These are phyloP conservation scores for Ennomos erosarius DNA, from an alignment of 2,888 invertebrate genomes.

Conservation along the genomic window DNA sequence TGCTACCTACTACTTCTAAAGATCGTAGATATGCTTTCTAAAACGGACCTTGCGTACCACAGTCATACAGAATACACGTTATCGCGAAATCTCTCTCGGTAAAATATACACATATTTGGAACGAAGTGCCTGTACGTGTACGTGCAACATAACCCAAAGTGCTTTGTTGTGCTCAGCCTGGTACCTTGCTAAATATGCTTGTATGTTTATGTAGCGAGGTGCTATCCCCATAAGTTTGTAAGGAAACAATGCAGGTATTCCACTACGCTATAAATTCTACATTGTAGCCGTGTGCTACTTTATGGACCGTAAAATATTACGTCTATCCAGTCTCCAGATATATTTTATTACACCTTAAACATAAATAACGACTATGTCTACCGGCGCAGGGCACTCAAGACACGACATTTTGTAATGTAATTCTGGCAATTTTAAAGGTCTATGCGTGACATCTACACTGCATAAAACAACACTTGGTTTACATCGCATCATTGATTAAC, in stretches of 20 bases:
- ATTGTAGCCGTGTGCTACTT: conserved; percentile 46
- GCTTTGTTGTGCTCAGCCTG: conserved; percentile 35
- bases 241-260: conserved; percentile 63
- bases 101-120: conserved; percentile 21
- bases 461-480: conserved; percentile 13
- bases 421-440: neutral
- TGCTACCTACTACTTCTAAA: neutral
- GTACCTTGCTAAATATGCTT: conserved; percentile 33
- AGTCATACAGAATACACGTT: conserved; percentile 8
- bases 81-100: conserved; percentile 11
- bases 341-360: conserved; percentile 43
- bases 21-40: neutral
- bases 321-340: conserved; percentile 53
- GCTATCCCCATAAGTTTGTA: conserved; percentile 45
- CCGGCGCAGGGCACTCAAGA: conserved; percentile 20
- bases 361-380: conserved; percentile 41
- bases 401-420: conserved; percentile 18
- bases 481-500: conserved; percentile 11
- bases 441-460: conserved; percentile 14
- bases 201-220: conserved; percentile 17
- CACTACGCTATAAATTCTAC: conserved; percentile 42
- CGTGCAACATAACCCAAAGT: conserved; percentile 39
- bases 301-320: conserved; percentile 71
- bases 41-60: neutral
- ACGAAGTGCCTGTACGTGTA: conserved; percentile 24